Conservation (phyloP, 2,113 vertebrate species). For the Seriola quinqueradiata region DNA sequence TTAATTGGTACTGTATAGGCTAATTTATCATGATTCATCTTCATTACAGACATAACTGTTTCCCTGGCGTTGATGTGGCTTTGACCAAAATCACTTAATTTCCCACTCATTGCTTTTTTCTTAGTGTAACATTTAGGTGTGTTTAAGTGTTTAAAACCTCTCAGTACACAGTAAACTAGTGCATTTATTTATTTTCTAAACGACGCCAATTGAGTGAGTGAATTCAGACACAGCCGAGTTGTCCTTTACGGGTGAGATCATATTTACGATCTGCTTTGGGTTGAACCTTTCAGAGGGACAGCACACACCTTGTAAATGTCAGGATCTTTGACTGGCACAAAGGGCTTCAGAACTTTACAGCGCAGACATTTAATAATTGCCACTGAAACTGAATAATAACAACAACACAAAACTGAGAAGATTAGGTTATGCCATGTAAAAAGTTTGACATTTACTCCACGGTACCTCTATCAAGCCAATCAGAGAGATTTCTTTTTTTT, state of each 20-base stretch:
- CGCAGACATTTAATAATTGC: background rate
- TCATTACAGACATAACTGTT: background rate
- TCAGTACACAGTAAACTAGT: no score
- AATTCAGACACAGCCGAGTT: background rate
- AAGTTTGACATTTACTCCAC: conserved; percentile 5
- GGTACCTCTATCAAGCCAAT: background rate
- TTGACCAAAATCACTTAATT: no score
- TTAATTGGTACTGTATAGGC: no score
- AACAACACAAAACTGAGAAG: background rate
- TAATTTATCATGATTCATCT: background rate
- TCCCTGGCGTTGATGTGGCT: background rate
- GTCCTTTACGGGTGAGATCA: background rate
- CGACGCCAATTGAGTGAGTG: background rate
- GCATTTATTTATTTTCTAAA: background rate
- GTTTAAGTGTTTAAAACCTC: background rate
- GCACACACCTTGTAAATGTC: background rate
- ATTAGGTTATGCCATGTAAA: background rate
- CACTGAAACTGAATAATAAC: background rate
- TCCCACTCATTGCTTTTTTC: no score
- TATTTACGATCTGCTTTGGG: background rate
- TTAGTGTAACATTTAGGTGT: background rate
- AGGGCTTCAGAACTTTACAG: background rate
- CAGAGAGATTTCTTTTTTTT: background rate
- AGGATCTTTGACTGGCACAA: background rate
- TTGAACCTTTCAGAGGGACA: background rate